phyloP scores from a whole-genome alignment of 2,888 invertebrate genomes.

The Ametastegia equiseti region DNA sequence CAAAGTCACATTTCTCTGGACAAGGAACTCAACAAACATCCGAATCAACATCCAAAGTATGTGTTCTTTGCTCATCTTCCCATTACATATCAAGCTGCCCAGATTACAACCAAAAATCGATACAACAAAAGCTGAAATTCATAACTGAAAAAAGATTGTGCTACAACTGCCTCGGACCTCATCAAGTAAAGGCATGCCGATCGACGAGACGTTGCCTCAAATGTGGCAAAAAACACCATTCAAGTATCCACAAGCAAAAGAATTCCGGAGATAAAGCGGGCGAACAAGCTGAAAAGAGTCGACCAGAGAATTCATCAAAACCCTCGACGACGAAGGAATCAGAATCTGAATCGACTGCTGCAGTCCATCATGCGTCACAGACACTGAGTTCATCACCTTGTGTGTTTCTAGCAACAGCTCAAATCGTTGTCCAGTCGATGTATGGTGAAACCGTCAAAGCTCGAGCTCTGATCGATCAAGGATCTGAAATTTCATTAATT shows the following conservation, averaged over 20 bases:
- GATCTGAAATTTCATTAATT: not conserved
- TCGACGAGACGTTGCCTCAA: not conserved
- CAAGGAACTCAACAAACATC: not conserved
- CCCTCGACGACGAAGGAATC: too few species aligned
- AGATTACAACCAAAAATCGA: not conserved
- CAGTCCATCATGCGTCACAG: not conserved
- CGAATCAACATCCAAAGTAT: too few species aligned
- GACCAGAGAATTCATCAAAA: too few species aligned
- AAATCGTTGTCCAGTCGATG: not conserved
- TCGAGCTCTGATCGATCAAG: not conserved
- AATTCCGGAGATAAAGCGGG: too few species aligned
- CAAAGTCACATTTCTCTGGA: not conserved
- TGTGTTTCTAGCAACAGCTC: slow-evolving; percentile 31
- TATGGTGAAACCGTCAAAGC: not conserved
- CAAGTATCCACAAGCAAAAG: not conserved
- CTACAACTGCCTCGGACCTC: slow-evolving; percentile 40
- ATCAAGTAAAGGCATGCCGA: slow-evolving; percentile 6
- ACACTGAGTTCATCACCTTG: not conserved
- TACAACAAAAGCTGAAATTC: not conserved
- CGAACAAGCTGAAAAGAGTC: too few species aligned
- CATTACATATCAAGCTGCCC: not conserved
- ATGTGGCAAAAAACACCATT: not conserved
- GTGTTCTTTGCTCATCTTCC: too few species aligned
- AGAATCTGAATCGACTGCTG: not conserved
- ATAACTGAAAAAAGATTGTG: slow-evolving; percentile 24